phyloP scores from a whole-genome alignment of 1,140 invertebrate genomes.

The Schmidtea mediterranea region DNA sequence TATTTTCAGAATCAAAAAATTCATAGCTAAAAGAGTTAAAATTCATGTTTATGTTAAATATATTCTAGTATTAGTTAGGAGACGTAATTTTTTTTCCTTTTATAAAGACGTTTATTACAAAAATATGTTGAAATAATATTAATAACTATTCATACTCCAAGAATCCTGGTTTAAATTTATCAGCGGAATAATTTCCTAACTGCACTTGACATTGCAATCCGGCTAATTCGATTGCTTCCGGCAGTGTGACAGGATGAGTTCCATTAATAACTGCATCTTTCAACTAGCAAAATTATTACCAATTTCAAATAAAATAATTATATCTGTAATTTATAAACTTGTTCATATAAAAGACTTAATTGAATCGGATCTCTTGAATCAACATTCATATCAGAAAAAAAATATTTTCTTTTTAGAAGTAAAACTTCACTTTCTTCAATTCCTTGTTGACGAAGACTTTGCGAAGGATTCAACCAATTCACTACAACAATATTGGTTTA shows the following conservation, averaged over 20 bases:
- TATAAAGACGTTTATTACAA: too few species aligned
- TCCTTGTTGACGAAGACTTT: conserved; percentile 81
- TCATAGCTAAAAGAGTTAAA: too few species aligned
- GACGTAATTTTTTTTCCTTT: too few species aligned
- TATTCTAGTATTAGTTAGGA: too few species aligned
- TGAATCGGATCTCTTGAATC: conserved; percentile 91
- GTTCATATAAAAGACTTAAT: conserved; percentile 78
- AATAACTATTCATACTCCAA: too few species aligned
- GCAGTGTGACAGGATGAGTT: conserved; percentile 83
- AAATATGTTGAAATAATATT: too few species aligned
- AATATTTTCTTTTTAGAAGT: conserved; percentile 67
- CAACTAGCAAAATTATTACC: too few species aligned
- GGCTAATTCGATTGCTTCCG: conserved; percentile 80
- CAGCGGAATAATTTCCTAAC: conserved; percentile 73
- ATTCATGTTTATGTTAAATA: too few species aligned
- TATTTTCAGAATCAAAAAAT: too few species aligned
- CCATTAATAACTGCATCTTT: conserved; percentile 88
- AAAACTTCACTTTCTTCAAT: conserved; percentile 72
- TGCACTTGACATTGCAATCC: conserved; percentile 94
- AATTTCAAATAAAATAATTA: too few species aligned
- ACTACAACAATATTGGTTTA: conserved; percentile 32
- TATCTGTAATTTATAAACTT: too few species aligned
- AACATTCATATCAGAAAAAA: conserved; percentile 96
- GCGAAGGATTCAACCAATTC: conserved; percentile 86
- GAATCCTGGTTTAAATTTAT: conserved; percentile 38